Base-by-base conservation (phyloP, 2,113 vertebrate species). In the Microcebus murinus region DNA sequence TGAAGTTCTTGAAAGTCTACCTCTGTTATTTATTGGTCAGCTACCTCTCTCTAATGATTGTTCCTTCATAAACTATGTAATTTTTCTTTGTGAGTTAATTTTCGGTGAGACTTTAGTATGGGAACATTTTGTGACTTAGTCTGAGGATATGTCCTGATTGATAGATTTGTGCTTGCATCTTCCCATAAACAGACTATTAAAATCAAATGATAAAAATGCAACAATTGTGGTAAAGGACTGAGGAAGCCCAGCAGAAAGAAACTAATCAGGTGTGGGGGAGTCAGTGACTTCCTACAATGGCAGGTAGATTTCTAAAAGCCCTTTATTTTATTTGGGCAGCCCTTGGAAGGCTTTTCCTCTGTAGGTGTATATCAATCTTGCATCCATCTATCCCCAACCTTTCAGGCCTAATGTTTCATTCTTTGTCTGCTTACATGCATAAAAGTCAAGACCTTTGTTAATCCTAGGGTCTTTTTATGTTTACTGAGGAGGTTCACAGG, bases 61-160 rank as follows among this genome's bases (percentile, higher is more conserved):
- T 59, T 89, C 42, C 36, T 90, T 82, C 31, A 68, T 17, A 6
- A 57, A 63, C 27, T 87, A 61, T 68, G 17, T 57, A 65, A 67
- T 86, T 93, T 91, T 91, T 50, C 50, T 92, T 84, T 82, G 29
- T 23, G 39, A 91, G 36, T 45, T 82, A 39, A 42, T 95, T 84
- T 96, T 95, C 23, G 29, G 25, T 81, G 27, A 34, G 3, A 18
- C 2, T 61, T 89, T 71, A 59, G 39, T 13, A 65, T 77, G 14
- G 39, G 65, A 87, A 76, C 27, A 81, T 73, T 90, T 68, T 77
- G 23, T 83, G 61, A 89, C 4, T 34, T 20, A 21, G 4, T 84
- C 57, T 76, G 65, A 57, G 23, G 20, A 8, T 45, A 36, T 57
- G 6, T 25, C 14, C 25, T 21, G 3, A 52, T 73, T 91, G 29